These are phyloP conservation scores for Petroica traversi DNA, from an alignment of 2,113 vertebrate genomes.

Conservation along the genomic window DNA sequence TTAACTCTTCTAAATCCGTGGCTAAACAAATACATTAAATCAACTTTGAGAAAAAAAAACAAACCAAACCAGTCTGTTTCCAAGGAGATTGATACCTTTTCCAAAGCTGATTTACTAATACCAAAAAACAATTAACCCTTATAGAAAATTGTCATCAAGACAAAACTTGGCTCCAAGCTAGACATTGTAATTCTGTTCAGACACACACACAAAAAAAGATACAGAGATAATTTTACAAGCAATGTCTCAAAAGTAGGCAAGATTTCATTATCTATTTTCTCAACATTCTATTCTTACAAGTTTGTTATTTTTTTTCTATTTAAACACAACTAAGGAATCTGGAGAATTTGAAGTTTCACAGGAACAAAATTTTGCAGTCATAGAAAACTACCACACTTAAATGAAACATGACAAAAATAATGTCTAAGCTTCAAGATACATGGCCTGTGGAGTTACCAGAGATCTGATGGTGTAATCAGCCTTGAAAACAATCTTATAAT, in stretches of 20 bases:
- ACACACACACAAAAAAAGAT: neutral
- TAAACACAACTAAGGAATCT: neutral
- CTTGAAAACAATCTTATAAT: neutral
- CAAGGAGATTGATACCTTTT: neutral
- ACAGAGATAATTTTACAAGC: neutral
- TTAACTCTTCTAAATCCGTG: neutral
- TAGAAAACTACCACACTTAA: neutral
- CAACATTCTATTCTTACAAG: accelerated
- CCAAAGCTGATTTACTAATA: neutral
- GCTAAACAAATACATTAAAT: neutral
- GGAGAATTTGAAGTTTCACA: neutral
- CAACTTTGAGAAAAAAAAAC: neutral
- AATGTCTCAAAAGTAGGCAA: neutral
- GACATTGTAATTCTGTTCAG: neutral
- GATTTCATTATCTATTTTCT: neutral
- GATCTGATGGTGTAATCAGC: neutral
- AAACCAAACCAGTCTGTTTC: neutral
- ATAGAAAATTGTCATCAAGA: neutral
- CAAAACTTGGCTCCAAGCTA: neutral
- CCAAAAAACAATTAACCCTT: neutral
- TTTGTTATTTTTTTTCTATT: neutral
- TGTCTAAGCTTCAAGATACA: neutral
- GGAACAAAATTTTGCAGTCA: neutral
- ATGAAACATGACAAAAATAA: neutral
- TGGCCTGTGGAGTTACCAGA: neutral